These are phyloP conservation scores for Vespertilio murinus DNA, from an alignment of 2,797 vertebrate genomes.

Conservation along the genomic window DNA sequence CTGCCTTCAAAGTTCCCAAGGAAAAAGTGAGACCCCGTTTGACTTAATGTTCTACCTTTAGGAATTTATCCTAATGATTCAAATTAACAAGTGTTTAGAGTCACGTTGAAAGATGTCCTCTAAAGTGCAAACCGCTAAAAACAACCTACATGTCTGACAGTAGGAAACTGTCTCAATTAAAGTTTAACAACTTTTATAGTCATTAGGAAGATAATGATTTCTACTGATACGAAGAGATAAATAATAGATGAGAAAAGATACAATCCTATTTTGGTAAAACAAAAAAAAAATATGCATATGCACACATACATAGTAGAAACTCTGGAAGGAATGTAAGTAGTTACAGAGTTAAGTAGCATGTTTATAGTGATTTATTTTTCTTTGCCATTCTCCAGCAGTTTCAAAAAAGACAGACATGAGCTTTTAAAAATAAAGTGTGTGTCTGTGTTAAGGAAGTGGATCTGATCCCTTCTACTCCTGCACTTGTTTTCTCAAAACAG, in stretches of 20 bases:
- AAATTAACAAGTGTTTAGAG: not conserved
- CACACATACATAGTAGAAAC: not conserved
- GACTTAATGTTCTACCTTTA: not conserved
- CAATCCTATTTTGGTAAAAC: not conserved
- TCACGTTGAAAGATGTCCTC: not conserved
- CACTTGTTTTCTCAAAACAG: not conserved
- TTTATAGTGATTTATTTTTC: conserved; percentile 16
- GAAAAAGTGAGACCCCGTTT: not conserved
- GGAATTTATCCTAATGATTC: not conserved
- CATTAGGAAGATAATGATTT: conserved; percentile 38
- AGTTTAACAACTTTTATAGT: not conserved
- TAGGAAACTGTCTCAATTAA: not conserved
- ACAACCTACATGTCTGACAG: not conserved
- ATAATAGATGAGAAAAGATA: not conserved
- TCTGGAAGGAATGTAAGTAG: not conserved
- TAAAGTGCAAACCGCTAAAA: not conserved
- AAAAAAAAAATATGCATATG: not conserved
- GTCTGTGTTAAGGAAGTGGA: not conserved
- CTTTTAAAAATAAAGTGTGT: conserved; percentile 20
- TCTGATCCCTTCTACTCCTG: not conserved
- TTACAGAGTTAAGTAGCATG: not conserved
- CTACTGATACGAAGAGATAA: not conserved
- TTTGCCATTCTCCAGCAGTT: not conserved
- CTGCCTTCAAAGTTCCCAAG: not conserved
- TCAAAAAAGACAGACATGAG: not conserved